These are phyloP conservation scores for Harpagifer antarcticus DNA, from an alignment of 2,797 vertebrate species.

Conservation along the genomic window DNA sequence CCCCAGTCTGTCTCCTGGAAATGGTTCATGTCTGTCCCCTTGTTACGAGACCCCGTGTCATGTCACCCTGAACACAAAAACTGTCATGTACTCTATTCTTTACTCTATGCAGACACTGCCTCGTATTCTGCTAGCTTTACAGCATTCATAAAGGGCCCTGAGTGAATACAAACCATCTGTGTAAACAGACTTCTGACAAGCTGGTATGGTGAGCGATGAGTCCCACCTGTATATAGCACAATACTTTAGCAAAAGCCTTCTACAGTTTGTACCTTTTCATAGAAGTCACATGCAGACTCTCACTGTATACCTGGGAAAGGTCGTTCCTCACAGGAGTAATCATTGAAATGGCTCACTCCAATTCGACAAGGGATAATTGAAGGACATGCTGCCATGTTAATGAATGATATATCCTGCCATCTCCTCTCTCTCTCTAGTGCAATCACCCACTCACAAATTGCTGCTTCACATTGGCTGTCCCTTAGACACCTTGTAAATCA, in stretches of 20 bases:
- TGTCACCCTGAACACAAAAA: constrained; percentile 65
- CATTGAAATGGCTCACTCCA: constrained; percentile 72
- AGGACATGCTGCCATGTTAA: constrained; percentile 78
- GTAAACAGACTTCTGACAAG: constrained; percentile 71
- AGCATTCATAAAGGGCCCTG: constrained; percentile 58
- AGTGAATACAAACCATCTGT: constrained; percentile 82
- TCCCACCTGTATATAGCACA: constrained; percentile 71
- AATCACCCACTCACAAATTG: constrained; percentile 80
- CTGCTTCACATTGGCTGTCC: constrained; percentile 77
- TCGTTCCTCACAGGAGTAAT: constrained; percentile 64
- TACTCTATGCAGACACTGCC: constrained; percentile 54
- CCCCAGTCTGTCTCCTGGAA: constrained; percentile 33
- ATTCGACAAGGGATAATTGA: constrained; percentile 78
- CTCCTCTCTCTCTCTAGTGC: constrained; percentile 62
- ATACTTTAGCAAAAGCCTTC: constrained; percentile 45
- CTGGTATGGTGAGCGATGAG: constrained; percentile 66
- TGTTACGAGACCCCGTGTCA: constrained; percentile 55
- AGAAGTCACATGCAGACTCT: constrained; percentile 44
- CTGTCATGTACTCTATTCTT: constrained; percentile 64
- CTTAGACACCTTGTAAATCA: constrained; percentile 81
- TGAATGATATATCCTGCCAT: constrained; percentile 75
- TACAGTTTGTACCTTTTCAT: constrained; percentile 38
- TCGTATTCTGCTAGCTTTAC: constrained; percentile 55
- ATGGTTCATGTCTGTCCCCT: constrained; percentile 55
- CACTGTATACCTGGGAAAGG: constrained; percentile 56